Evolutionary conservation across 2,888 invertebrate genomes (phyloP).

Genomic region (Rhagonycha fulva): DNA sequence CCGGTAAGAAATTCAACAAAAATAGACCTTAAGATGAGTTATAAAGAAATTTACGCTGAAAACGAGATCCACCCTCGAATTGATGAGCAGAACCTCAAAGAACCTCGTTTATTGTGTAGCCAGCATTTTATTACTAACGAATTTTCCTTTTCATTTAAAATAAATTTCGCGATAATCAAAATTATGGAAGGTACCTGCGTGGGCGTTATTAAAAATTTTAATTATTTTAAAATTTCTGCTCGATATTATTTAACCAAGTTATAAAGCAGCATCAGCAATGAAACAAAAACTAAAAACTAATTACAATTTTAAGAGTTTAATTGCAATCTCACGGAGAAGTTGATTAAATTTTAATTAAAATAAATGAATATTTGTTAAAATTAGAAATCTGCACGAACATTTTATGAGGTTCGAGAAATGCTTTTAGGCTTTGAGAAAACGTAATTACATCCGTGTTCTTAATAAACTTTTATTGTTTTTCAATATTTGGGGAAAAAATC

Average conservation of each 20-base stretch:
- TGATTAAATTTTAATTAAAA: slow-evolving; percentile 58
- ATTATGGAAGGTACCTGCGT: not conserved
- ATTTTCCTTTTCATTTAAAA: slow-evolving; percentile 23
- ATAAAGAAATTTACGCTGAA: slow-evolving; percentile 43
- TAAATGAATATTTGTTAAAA: slow-evolving; percentile 57
- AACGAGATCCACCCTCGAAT: slow-evolving; percentile 29
- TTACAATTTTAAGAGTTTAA: slow-evolving; percentile 52
- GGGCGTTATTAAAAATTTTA: slow-evolving; percentile 1
- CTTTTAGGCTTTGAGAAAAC: slow-evolving; percentile 24
- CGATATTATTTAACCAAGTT: not conserved
- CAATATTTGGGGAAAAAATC: not conserved
- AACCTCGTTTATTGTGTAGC: slow-evolving; percentile 28
- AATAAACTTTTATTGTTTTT: not conserved
- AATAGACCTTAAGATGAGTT: slow-evolving; percentile 41
- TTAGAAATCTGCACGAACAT: slow-evolving; percentile 52
- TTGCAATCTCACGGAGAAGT: slow-evolving; percentile 49
- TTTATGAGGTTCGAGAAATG: slow-evolving; percentile 33
- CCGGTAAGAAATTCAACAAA: slow-evolving; percentile 30
- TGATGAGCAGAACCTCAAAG: slow-evolving; percentile 30
- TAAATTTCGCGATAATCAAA: slow-evolving; percentile 9
- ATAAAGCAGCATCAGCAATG: slow-evolving; percentile 12
- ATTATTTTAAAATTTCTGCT: not conserved
- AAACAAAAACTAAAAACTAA: slow-evolving; percentile 49
- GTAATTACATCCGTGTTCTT: slow-evolving; percentile 25
- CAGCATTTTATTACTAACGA: slow-evolving; percentile 23